These are phyloP conservation scores for Cantharis rustica DNA, from an alignment of 2,888 invertebrate species.

Conservation along the genomic window DNA sequence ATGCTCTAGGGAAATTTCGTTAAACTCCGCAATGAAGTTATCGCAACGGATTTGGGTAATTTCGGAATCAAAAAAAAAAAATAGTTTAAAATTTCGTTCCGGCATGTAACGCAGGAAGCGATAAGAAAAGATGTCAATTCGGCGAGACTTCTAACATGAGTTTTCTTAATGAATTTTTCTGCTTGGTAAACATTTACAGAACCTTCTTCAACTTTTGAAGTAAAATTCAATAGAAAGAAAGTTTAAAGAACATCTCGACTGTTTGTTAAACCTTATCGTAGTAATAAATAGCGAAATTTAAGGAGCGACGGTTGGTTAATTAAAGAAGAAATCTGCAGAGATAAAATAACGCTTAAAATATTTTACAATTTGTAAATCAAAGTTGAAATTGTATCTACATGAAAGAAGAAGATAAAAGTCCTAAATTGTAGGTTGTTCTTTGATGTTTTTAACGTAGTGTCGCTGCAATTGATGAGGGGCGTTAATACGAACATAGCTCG, in stretches of 20 bases:
- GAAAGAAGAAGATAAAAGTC: neutral
- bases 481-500: slow-evolving; percentile 3
- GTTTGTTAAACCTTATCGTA: neutral
- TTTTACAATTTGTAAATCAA: neutral
- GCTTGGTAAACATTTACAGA: slow-evolving; percentile 34
- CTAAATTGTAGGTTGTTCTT: slow-evolving; percentile 3
- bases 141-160: slow-evolving; percentile 22
- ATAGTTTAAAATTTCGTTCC: neutral
- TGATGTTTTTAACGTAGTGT: slow-evolving; percentile 16
- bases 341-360: neutral
- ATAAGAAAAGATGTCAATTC: slow-evolving; percentile 6
- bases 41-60: neutral
- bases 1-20: neutral
- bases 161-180: slow-evolving; percentile 32
- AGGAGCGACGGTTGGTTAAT: neutral
- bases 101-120: neutral
- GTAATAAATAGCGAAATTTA: neutral
- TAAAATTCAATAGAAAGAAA: neutral
- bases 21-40: neutral
- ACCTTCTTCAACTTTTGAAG: slow-evolving; percentile 19
- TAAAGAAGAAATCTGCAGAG: neutral
- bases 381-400: neutral
- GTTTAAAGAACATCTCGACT: neutral
- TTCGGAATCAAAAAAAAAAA: neutral
- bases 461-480: slow-evolving; percentile 14